Base-by-base conservation (phyloP, 2,888 invertebrate species). In the Euclidia mi region DNA sequence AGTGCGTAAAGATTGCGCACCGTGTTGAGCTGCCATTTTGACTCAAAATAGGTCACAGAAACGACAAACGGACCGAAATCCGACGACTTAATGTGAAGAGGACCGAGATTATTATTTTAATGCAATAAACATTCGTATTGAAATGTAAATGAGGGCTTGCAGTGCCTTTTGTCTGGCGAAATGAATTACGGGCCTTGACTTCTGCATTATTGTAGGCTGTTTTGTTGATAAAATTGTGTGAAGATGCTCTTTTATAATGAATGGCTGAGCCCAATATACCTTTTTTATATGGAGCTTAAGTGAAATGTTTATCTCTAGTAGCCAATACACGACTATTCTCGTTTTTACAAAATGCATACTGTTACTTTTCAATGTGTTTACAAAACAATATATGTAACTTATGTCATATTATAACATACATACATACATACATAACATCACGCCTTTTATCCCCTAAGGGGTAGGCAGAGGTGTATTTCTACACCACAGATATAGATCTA, bases 21-120 rank as follows among this genome's bases (percentile, higher is more conserved):
- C 58, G 53, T 58, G 57, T 69, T 63, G 32, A 71, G 56, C 31
- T 34, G 50, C 61, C 55, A 69, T 69, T 70, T 69, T 32, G 44
- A 40, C 49, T 46, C 52, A 44, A 62, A 70, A 65, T 70, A 70
- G 70, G 73, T 70, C 70, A 69, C 52, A 41, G 35, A 10, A 32
- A 46, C 50, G 50, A 46, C 46, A 29, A 50, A 48, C 45, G 43
- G 38, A 46, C 40, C 41, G 40, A 17, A 41, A 47, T 14, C 28
- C 41, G 7, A 17, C 15, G 41, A 53, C 18, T 32, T 68, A 61
- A 61, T 32, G 42, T 49, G 25, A 63, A 56, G 61, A 73, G 71
- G 55, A 50, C 59, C 64, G 68, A 78, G 82, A 80, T 81, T 84
- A 79, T 83, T 84, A 81, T 84, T 82, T 76, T 84, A 84, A 85